Base-by-base conservation (phyloP, 2,888 invertebrate genomes). In the Penaeus monodon region DNA sequence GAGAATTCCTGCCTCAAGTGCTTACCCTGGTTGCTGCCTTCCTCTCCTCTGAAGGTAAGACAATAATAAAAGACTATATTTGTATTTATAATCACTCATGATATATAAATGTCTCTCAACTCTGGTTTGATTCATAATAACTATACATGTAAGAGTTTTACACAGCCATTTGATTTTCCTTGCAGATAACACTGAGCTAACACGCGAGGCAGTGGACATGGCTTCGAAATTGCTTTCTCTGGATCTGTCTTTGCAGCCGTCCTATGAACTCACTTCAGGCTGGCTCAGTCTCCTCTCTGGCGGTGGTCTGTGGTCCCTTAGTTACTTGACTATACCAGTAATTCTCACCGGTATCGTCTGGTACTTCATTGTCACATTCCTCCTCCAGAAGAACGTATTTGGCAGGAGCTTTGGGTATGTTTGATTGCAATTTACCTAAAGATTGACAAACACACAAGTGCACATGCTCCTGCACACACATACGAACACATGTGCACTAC, bases 271-370 rank as follows among this genome's bases (percentile, higher is more conserved):
- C 24, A 77, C 77, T 22, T 77, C 77, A 17, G 44, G 44, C 22
- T 77, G 77, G 77, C 77, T 77, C 27, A 77, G 77, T n/a, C 44
- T 77, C 27, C 8, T 77, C 22, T 49, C n/a, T 17, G n/a, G 77
- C 22, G 27, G 49, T 12, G 27, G 77, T 17, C 57, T 22, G 44
- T 77, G 49, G 38, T 22, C 38, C 57, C 6, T 77, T 7, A 44
- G 14, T 57, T 22, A 49, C 49, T n/a, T 77, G 17, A 77, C 38
- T 17, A 44, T 44, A 24, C 77, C 77, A 0, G 77, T 77, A 17
- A 27, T 77, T 7, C 38, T 77, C 38, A 77, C 77, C 17, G 77
- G 77, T 17, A 38, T 77, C 7, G 24, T 77, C 44, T 77, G 77
- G 77, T 77, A 77, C 49, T 77, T 77, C 77, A 44, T 77, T 1